These are phyloP conservation scores for Sceloporus tristichus DNA, from an alignment of 2,113 vertebrate species.

Conservation along the genomic window DNA sequence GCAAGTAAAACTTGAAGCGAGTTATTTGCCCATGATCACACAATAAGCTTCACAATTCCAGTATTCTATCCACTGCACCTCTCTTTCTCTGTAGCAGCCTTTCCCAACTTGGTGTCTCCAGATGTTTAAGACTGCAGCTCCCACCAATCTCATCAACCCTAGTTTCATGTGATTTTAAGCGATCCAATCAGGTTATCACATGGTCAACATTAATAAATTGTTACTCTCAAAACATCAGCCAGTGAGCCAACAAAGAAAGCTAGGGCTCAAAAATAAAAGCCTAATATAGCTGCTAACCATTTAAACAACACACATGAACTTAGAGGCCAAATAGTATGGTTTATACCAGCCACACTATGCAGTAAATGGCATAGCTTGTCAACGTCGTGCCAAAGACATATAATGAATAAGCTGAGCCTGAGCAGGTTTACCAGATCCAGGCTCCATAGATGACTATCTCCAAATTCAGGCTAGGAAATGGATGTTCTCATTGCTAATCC, in stretches of 20 bases:
- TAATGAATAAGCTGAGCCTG: background rate
- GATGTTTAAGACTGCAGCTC: too few species aligned
- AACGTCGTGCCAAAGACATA: background rate
- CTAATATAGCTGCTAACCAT: background rate
- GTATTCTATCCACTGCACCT: background rate
- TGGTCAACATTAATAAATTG: background rate
- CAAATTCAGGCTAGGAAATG: background rate
- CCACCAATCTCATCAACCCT: too few species aligned
- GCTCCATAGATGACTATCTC: background rate
- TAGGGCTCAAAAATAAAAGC: background rate
- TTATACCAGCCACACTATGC: background rate
- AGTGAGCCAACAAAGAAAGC: background rate
- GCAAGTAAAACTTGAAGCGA: background rate
- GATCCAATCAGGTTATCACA: background rate
- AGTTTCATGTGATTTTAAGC: background rate
- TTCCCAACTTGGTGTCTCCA: too few species aligned
- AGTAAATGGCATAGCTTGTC: background rate
- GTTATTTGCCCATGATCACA: background rate
- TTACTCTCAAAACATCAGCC: background rate
- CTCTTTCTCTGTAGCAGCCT: too few species aligned
- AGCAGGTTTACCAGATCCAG: background rate
- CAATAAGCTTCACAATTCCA: background rate
- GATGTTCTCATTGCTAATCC: background rate
- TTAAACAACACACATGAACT: background rate
- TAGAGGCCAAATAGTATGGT: background rate